Percentiles rank a stretch among this genome's conserved stretches.
Conservation (phyloP, 2,113 vertebrate genomes). For the Monopterus albus region DNA sequence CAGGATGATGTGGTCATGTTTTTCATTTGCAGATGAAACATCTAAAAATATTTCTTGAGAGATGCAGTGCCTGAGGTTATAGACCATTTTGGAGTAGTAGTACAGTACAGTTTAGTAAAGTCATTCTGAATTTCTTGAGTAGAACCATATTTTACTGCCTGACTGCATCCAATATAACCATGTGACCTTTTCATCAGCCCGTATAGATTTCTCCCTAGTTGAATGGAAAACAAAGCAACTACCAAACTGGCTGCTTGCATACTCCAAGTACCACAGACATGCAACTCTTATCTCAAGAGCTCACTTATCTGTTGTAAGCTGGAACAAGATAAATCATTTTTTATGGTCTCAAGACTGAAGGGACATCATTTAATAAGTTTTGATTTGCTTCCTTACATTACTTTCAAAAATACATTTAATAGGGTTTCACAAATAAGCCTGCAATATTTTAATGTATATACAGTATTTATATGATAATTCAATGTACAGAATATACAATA, state of each 20-base stretch:
- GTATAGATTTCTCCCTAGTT: constrained; percentile 16
- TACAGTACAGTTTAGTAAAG: constrained; percentile 28
- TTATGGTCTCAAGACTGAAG: constrained; percentile 22
- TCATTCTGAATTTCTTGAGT: constrained; percentile 22
- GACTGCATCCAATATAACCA: constrained; percentile 31
- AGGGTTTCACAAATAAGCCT: neutral
- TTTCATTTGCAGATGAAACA: neutral
- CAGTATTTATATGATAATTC: no score
- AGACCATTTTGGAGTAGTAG: neutral
- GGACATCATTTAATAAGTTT: constrained; percentile 14
- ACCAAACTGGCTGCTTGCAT: constrained; percentile 19
- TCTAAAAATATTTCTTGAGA: neutral
- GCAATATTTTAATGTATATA: no score
- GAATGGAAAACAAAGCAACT: constrained; percentile 18
- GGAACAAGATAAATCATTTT: constrained; percentile 29
- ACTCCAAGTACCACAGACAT: constrained; percentile 31
- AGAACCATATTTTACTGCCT: constrained; percentile 22
- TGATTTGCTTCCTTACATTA: neutral
- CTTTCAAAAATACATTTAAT: neutral
- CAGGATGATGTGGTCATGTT: neutral
- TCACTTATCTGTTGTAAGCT: constrained; percentile 31
- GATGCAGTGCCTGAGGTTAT: neutral
- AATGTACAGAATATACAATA: no score
- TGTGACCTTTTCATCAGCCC: constrained; percentile 38
- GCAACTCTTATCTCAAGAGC: constrained; percentile 44